Conservation (phyloP, 1,140 invertebrate species). For the Diorhabda elongata region DNA sequence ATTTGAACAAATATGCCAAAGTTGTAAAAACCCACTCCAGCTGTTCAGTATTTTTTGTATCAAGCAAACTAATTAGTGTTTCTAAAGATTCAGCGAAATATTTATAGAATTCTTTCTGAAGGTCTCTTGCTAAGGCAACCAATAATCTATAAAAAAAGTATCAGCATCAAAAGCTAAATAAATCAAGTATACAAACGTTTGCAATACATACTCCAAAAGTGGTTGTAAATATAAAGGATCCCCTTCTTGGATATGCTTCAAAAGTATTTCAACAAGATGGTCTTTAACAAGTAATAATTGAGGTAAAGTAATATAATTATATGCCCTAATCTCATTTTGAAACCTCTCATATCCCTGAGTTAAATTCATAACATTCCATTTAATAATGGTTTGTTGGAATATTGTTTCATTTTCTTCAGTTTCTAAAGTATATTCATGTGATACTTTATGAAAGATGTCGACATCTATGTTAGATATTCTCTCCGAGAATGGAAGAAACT, state of each 20-base stretch:
- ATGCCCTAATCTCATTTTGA: conserved; percentile 60
- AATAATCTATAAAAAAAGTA: conserved; percentile 70
- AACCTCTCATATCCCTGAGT: conserved; percentile 77
- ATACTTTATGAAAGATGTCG: conserved; percentile 71
- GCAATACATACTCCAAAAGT: conserved; percentile 74
- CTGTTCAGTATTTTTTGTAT: conserved; percentile 74
- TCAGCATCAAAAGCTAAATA: conserved; percentile 31
- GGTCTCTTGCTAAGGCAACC: conserved; percentile 78
- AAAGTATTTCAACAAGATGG: conserved; percentile 64
- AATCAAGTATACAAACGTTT: not conserved
- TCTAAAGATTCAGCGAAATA: conserved; percentile 70
- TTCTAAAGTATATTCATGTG: conserved; percentile 64
- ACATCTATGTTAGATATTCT: conserved; percentile 78
- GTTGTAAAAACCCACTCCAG: conserved; percentile 79
- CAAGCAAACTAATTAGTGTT: conserved; percentile 66
- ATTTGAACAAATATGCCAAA: conserved; percentile 86
- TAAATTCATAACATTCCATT: conserved; percentile 83
- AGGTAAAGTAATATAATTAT: conserved; percentile 68
- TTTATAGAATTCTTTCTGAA: conserved; percentile 81
- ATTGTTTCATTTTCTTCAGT: conserved; percentile 68
- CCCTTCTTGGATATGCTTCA: conserved; percentile 66
- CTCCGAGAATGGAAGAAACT: conserved; percentile 86
- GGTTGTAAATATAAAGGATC: conserved; percentile 72
- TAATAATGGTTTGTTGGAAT: conserved; percentile 76
- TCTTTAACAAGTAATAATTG: conserved; percentile 77